phyloP scores from a whole-genome alignment of 2,797 vertebrate species.

The Hoplostethus mediterraneus region DNA sequence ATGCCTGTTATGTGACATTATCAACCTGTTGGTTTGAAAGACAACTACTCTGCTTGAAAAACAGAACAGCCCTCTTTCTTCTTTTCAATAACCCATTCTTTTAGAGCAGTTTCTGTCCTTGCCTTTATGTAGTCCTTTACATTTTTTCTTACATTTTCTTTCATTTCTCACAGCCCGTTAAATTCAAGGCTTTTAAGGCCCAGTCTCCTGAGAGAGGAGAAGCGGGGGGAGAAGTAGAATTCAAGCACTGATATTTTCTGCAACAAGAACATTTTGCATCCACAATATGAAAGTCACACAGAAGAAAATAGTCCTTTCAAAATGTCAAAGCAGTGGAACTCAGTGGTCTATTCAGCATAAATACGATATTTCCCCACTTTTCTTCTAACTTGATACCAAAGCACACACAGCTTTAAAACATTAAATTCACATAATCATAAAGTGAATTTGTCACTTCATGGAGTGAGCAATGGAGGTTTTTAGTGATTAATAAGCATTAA shows the following conservation, averaged over 20 bases:
- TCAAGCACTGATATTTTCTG: conserved; percentile 22
- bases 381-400: background rate
- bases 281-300: conserved; percentile 6
- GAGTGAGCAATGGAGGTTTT: no score
- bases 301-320: conserved; percentile 16
- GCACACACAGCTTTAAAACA: background rate
- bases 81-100: conserved; percentile 28
- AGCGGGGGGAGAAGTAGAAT: conserved; percentile 19
- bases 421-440: background rate
- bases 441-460: background rate
- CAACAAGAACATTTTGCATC: conserved; percentile 26
- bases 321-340: conserved; percentile 12
- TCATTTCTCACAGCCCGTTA: conserved; percentile 15
- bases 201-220: conserved; percentile 16
- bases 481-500: no score
- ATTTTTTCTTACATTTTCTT: conserved; percentile 38
- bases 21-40: conserved; percentile 28
- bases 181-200: conserved; percentile 47
- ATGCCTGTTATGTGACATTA: conserved; percentile 8
- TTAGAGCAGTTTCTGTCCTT: conserved; percentile 32
- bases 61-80: conserved; percentile 11
- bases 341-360: background rate
- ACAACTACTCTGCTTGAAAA: background rate
- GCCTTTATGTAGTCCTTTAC: conserved; percentile 19
- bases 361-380: background rate